Percentiles rank a stretch among this genome's conserved stretches.
These are phyloP conservation scores for Platorchestia sp. DNA, from an alignment of 1,140 invertebrate species.

Conservation along the genomic window DNA sequence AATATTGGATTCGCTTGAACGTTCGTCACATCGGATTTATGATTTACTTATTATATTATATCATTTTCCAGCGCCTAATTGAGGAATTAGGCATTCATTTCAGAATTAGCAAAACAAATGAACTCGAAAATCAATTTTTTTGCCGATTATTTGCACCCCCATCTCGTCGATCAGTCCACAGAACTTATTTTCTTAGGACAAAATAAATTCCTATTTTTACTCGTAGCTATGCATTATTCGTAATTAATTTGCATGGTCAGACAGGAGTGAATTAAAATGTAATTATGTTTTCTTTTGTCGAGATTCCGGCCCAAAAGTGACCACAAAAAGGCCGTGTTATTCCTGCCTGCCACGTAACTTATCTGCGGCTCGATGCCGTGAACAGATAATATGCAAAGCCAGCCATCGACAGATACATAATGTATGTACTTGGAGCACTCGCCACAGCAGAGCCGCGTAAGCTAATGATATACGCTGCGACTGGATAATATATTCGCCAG, in stretches of 20 bases:
- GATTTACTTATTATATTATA: too few species aligned
- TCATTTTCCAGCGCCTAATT: too few species aligned
- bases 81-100: not conserved
- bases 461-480: not conserved
- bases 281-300: constrained; percentile 2
- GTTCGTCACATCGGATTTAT: not conserved
- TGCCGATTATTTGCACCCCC: not conserved
- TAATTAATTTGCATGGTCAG: not conserved
- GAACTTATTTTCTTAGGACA: not conserved
- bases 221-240: not conserved
- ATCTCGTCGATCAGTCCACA: not conserved
- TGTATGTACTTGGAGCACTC: not conserved
- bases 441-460: not conserved
- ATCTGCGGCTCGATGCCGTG: not conserved
- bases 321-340: not conserved
- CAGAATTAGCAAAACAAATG: not conserved
- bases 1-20: not conserved
- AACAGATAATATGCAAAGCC: not conserved
- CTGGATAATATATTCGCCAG: not conserved
- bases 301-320: not conserved
- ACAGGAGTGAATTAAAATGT: not conserved
- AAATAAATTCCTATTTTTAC: not conserved
- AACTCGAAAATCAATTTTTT: not conserved
- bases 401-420: not conserved
- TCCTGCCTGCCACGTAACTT: not conserved